A percentile compares a stretch with the other conserved stretches of the same genome.
These are phyloP conservation scores for Himalopsyche japonica DNA, from an alignment of 2,888 invertebrate genomes.

Conservation along the genomic window DNA sequence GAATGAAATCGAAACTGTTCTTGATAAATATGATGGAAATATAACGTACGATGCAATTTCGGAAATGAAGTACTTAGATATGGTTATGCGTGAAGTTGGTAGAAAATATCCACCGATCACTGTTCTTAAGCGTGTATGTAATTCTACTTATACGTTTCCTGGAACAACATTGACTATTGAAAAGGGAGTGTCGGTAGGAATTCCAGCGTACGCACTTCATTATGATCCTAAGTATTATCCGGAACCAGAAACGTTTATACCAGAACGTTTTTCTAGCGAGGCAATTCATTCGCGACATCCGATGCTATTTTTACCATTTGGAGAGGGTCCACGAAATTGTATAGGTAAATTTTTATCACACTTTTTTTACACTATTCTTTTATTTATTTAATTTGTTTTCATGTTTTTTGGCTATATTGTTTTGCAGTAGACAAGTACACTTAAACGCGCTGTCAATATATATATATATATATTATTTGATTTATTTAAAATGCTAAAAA, in stretches of 20 bases:
- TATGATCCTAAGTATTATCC: slow-evolving; percentile 51
- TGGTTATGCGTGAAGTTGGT: slow-evolving; percentile 52
- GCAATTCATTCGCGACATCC: slow-evolving; percentile 46
- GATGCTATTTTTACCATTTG: slow-evolving; percentile 52
- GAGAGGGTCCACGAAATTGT: slow-evolving; percentile 53
- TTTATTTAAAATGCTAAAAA: no score
- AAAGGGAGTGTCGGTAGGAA: slow-evolving; percentile 46
- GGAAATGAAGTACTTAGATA: slow-evolving; percentile 51
- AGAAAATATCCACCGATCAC: slow-evolving; percentile 54
- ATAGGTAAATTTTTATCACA: slow-evolving; percentile 47
- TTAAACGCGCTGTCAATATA: no score
- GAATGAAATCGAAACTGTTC: slow-evolving; percentile 46
- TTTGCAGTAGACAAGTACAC: no score
- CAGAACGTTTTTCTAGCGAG: slow-evolving; percentile 53
- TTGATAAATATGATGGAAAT: slow-evolving; percentile 45
- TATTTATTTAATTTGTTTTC: no score
- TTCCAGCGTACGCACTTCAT: slow-evolving; percentile 51
- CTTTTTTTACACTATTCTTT: no score
- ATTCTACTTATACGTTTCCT: slow-evolving; percentile 47
- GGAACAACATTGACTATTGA: slow-evolving; percentile 47
- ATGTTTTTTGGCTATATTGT: no score
- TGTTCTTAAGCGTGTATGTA: slow-evolving; percentile 48
- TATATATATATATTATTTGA: no score
- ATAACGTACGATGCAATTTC: slow-evolving; percentile 49
- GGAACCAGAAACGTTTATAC: slow-evolving; percentile 54